These are phyloP conservation scores for Cheilosia impressa DNA, from an alignment of 2,888 invertebrate species.

Conservation along the genomic window DNA sequence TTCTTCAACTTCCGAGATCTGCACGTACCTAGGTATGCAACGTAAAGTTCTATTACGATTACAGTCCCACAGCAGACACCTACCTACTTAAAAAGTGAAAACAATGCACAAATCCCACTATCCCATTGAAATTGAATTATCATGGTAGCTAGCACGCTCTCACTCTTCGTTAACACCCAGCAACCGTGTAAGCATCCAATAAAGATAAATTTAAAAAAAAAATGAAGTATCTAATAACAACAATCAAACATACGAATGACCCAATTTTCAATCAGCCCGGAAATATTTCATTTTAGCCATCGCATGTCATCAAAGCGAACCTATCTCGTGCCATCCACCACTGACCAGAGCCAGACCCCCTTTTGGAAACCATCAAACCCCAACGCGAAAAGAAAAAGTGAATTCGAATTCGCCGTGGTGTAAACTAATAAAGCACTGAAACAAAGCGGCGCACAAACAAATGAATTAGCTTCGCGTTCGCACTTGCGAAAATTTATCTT, in stretches of 20 bases:
- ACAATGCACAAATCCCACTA: constrained; percentile 1
- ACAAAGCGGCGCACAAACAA: constrained; percentile 18
- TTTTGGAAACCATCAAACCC: background rate
- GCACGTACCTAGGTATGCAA: background rate
- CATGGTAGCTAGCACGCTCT: constrained; percentile 18
- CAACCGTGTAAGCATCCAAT: constrained; percentile 47
- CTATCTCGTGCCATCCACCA: constrained; percentile 24
- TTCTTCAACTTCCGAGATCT: constrained; percentile 1
- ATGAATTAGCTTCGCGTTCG: constrained; percentile 25
- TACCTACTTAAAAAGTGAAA: constrained; percentile 53
- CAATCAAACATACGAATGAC: constrained; percentile 38
- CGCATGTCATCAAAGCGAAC: constrained; percentile 32
- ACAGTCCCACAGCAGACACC: background rate
- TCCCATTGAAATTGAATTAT: constrained; percentile 44
- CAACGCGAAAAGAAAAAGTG: constrained; percentile 20
- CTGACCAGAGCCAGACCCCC: background rate
- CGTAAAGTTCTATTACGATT: constrained; percentile 18
- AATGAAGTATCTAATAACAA: constrained; percentile 13
- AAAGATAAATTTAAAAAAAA: constrained; percentile 38
- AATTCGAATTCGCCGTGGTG: constrained; percentile 14
- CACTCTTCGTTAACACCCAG: constrained; percentile 33
- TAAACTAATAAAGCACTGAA: constrained; percentile 9
- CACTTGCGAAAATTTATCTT: constrained; percentile 36
- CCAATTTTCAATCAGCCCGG: constrained; percentile 69
- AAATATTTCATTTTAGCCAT: constrained; percentile 59